Evolutionary conservation across 2,797 vertebrate genomes (phyloP).

Genomic region (Liparis tanakae): DNA sequence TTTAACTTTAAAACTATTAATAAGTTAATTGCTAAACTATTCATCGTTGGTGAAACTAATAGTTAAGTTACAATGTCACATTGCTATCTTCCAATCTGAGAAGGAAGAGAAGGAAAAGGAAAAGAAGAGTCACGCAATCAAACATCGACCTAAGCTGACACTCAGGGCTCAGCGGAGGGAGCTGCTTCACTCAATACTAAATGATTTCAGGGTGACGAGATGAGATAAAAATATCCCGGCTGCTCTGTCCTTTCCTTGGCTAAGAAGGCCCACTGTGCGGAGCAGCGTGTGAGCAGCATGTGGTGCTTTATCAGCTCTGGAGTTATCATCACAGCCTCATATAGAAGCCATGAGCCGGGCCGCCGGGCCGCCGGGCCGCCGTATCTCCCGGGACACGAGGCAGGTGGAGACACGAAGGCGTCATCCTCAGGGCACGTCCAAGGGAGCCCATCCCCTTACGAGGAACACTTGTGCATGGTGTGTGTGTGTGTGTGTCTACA

Average conservation of each 20-base stretch:
- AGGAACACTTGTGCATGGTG: constrained; percentile 14
- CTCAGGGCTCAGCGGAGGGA: constrained; percentile 23
- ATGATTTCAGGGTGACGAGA: constrained; percentile 59
- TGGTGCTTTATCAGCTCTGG: constrained; percentile 45
- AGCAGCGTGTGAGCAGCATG: constrained; percentile 23
- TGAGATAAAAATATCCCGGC: constrained; percentile 61
- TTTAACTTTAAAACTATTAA: neutral
- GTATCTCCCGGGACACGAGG: constrained; percentile 50
- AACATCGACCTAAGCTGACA: constrained; percentile 23
- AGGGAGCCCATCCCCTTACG: neutral
- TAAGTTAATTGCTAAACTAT: neutral
- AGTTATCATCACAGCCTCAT: constrained; percentile 23
- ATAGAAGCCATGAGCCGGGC: constrained; percentile 31
- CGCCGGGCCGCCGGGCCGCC: constrained; percentile 25
- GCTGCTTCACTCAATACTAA: constrained; percentile 54
- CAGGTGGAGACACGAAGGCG: neutral
- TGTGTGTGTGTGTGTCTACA: constrained; percentile 26
- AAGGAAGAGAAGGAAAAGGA: constrained; percentile 1
- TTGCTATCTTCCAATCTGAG: neutral
- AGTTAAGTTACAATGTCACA: neutral
- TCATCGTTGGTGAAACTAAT: neutral
- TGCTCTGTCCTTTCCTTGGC: constrained; percentile 47
- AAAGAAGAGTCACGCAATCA: constrained; percentile 8
- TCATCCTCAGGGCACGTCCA: constrained; percentile 39
- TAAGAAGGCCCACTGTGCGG: constrained; percentile 26